Evolutionary conservation across 2,888 invertebrate genomes (phyloP).

Genomic region (Nipponacmea schrenckii): DNA sequence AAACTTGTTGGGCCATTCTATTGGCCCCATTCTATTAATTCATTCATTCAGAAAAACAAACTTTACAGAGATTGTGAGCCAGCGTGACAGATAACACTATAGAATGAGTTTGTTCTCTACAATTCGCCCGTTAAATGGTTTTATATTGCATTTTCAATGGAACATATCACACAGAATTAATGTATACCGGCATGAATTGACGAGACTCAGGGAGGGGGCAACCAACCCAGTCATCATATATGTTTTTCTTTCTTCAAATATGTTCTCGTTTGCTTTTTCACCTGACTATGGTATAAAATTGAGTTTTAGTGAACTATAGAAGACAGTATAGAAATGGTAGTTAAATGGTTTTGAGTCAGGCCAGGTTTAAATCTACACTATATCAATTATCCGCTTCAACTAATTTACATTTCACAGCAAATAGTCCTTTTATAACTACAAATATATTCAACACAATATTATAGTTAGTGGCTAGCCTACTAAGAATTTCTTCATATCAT

Average conservation of each 20-base stretch:
- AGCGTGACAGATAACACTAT: slow-evolving; percentile 8
- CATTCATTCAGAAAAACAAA: slow-evolving; percentile 8
- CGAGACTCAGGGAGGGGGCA: slow-evolving; percentile 8
- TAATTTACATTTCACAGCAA: not conserved
- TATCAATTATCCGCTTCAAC: slow-evolving; percentile 4
- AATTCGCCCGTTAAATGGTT: slow-evolving; percentile 17
- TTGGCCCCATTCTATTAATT: not conserved
- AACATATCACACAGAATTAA: slow-evolving; percentile 21
- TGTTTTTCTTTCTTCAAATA: slow-evolving; percentile 7
- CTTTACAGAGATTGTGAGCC: not conserved
- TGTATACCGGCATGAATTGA: slow-evolving; percentile 16
- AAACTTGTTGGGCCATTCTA: not conserved
- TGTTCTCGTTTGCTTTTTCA: slow-evolving; percentile 7
- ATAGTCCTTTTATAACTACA: not conserved
- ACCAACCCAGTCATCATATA: slow-evolving; percentile 7
- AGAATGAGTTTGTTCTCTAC: not conserved
- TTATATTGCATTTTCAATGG: slow-evolving; percentile 10
- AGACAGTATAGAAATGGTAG: too few species aligned
- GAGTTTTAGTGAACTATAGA: too few species aligned
- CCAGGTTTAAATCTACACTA: slow-evolving; percentile 5
- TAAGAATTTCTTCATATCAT: not conserved
- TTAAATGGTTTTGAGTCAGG: too few species aligned
- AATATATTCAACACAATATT: not conserved
- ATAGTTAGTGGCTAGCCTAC: not conserved
- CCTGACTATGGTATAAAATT: not conserved